Conservation (phyloP, 2,113 vertebrate species). For the Leptosomus discolor region DNA sequence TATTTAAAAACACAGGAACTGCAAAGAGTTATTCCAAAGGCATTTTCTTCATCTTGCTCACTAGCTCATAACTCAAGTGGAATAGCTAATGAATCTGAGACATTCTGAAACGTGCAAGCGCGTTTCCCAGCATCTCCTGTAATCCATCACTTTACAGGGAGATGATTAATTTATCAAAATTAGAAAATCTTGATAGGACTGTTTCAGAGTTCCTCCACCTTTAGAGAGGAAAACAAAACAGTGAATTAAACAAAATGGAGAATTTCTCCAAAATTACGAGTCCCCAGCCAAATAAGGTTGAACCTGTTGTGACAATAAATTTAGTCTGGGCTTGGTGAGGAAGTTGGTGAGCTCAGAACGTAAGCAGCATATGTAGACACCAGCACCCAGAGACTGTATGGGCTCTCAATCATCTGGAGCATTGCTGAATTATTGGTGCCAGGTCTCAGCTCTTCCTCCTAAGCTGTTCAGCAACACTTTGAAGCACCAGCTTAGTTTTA, state of each 20-base stretch:
- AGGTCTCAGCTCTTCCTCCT: background rate
- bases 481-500: background rate
- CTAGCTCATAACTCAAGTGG: background rate
- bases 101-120: background rate
- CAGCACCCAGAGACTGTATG: background rate
- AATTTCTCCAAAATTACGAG: background rate
- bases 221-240: background rate
- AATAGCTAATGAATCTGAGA: slow-evolving; percentile 41
- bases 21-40: background rate
- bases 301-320: background rate
- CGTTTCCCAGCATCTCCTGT: background rate
- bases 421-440: background rate
- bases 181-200: background rate
- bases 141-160: slow-evolving; percentile 1
- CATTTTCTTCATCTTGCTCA: background rate
- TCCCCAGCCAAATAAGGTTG: background rate
- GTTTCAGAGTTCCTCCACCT: background rate
- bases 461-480: background rate
- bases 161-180: slow-evolving; percentile 55
- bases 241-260: background rate
- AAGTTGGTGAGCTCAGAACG: background rate
- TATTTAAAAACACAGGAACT: background rate
- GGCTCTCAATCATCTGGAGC: background rate
- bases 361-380: background rate
- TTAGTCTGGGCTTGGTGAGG: background rate